These are phyloP conservation scores for Ceramica pisi DNA, from an alignment of 2,888 invertebrate species.

Conservation along the genomic window DNA sequence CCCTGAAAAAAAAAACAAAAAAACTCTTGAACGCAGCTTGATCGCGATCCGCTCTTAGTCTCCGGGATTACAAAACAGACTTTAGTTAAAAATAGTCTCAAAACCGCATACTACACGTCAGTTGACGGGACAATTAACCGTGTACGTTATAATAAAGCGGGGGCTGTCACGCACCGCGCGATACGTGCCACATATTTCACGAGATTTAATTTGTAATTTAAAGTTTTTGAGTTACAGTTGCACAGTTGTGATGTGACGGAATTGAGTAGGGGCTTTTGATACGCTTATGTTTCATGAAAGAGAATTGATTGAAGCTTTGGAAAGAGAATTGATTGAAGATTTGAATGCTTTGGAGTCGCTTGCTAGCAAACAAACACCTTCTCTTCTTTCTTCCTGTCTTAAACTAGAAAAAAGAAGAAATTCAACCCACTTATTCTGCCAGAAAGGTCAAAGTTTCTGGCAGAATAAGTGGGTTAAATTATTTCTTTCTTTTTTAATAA, in stretches of 20 bases:
- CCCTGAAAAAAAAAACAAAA: too few species aligned
- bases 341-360: not conserved
- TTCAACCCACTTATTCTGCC: too few species aligned
- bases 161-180: slow-evolving; percentile 72
- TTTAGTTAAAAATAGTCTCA: not conserved
- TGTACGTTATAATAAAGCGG: slow-evolving; percentile 69
- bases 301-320: not conserved
- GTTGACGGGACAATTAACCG: slow-evolving; percentile 75
- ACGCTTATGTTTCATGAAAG: not conserved
- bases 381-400: too few species aligned
- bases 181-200: slow-evolving; percentile 58
- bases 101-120: slow-evolving; percentile 56
- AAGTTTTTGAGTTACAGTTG: slow-evolving; percentile 8
- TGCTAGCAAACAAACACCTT: not conserved
- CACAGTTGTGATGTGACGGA: slow-evolving; percentile 18
- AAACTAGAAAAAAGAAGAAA: too few species aligned
- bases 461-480: too few species aligned
- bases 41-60: too few species aligned
- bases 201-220: slow-evolving; percentile 16
- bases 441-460: too few species aligned
- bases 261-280: slow-evolving; percentile 6
- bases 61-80: too few species aligned
- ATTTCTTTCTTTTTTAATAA: not conserved
- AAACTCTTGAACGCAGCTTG: too few species aligned
- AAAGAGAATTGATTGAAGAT: not conserved